These are phyloP conservation scores for Fragum sueziense DNA, from an alignment of 2,888 invertebrate species.

Conservation along the genomic window DNA sequence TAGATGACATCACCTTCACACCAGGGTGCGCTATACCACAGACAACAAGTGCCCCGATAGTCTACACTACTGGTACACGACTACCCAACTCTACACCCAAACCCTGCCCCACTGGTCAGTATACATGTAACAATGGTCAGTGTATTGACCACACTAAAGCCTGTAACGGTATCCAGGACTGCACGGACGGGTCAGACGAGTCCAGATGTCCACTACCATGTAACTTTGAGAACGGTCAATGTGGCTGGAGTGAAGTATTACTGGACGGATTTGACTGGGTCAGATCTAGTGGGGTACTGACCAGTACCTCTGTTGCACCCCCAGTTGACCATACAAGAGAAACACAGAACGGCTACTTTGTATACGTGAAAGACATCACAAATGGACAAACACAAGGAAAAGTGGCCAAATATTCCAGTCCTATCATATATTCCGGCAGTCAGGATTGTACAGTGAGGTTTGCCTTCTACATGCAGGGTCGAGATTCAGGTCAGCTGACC, in stretches of 20 bases:
- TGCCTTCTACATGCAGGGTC: slow-evolving; percentile 71
- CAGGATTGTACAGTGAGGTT: slow-evolving; percentile 73
- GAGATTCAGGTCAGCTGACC: slow-evolving; percentile 60
- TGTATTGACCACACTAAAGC: slow-evolving; percentile 64
- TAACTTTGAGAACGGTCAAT: slow-evolving; percentile 77
- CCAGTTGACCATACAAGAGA: slow-evolving; percentile 65
- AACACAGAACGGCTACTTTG: slow-evolving; percentile 72
- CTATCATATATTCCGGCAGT: slow-evolving; percentile 64
- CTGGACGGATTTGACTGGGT: slow-evolving; percentile 75
- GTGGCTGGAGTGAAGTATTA: slow-evolving; percentile 72
- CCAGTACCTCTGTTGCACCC: slow-evolving; percentile 65
- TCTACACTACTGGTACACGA: slow-evolving; percentile 44
- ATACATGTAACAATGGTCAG: slow-evolving; percentile 67
- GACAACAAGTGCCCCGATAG: slow-evolving; percentile 48
- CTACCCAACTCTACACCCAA: slow-evolving; percentile 46
- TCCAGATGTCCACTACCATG: slow-evolving; percentile 70
- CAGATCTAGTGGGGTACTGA: slow-evolving; percentile 63
- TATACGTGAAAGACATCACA: slow-evolving; percentile 69
- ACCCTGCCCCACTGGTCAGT: slow-evolving; percentile 62
- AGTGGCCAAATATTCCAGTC: slow-evolving; percentile 67
- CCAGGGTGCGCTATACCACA: slow-evolving; percentile 71
- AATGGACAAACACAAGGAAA: slow-evolving; percentile 58
- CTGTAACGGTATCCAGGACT: slow-evolving; percentile 76
- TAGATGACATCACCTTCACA: slow-evolving; percentile 78
- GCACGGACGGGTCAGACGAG: slow-evolving; percentile 75